Evolutionary conservation across 1,140 invertebrate genomes (phyloP).

Genomic region (Galendromus occidentalis): DNA sequence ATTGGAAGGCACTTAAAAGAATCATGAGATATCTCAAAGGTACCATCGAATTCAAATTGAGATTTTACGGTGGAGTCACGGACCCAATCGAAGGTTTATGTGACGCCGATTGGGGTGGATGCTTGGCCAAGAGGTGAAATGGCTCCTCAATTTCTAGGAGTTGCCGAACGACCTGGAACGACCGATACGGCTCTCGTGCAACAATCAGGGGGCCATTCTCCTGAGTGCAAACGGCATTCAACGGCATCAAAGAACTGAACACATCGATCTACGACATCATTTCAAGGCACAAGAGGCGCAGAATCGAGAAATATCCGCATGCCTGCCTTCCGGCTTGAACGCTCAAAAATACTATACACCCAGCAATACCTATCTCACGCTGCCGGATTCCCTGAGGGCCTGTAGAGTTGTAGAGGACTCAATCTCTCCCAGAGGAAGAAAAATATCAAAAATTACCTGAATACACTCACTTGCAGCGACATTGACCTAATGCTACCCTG

Average conservation of each 20-base stretch:
- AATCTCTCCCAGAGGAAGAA: too few relatives aligned
- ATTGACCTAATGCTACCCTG: too few relatives aligned
- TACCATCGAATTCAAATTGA: constrained; percentile 22
- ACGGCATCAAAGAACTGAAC: constrained; percentile 21
- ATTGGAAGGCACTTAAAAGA: constrained; percentile 24
- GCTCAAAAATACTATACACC: too few relatives aligned
- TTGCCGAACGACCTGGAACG: neutral
- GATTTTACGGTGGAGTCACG: too few relatives aligned
- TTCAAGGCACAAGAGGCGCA: too few relatives aligned
- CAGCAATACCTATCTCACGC: too few relatives aligned
- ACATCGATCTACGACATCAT: constrained; percentile 22
- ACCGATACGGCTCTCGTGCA: constrained; percentile 10
- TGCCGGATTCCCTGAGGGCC: too few relatives aligned
- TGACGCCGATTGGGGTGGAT: constrained; percentile 13
- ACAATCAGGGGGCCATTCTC: constrained; percentile 23
- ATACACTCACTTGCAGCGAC: too few relatives aligned
- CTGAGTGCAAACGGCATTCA: constrained; percentile 18
- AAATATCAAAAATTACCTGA: too few relatives aligned
- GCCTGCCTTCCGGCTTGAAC: too few relatives aligned
- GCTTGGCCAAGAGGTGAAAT: constrained; percentile 29
- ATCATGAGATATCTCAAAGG: constrained; percentile 17
- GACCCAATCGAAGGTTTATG: neutral
- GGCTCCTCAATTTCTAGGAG: constrained; percentile 21
- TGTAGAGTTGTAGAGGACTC: too few relatives aligned
- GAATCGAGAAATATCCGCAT: too few relatives aligned